Conservation (phyloP, 2,113 vertebrate species). For the Neoarius graeffei region DNA sequence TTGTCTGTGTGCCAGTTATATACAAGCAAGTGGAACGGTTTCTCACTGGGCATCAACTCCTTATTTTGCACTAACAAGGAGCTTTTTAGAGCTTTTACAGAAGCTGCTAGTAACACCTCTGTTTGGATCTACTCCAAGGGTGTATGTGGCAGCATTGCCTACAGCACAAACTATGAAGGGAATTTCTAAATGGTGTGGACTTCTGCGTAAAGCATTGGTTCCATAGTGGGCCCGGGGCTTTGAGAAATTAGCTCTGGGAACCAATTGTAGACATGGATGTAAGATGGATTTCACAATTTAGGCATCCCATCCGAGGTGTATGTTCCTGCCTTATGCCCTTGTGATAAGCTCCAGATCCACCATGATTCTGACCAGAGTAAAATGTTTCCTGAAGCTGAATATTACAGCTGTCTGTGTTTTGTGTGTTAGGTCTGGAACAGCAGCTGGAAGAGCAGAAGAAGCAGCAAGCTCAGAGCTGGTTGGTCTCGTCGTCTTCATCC, state of each 20-base stretch:
- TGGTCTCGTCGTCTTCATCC: constrained; percentile 77
- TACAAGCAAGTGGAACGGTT: neutral
- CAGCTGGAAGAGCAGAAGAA: constrained; percentile 93
- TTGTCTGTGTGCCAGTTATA: neutral
- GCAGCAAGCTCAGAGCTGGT: constrained; percentile 79
- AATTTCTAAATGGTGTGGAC: neutral
- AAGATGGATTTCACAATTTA: neutral
- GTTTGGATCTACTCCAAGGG: neutral
- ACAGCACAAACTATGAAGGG: neutral
- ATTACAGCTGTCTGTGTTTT: neutral
- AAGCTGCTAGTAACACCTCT: no score
- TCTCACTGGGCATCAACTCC: neutral
- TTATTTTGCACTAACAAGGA: neutral
- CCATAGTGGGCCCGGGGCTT: neutral
- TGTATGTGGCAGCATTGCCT: neutral
- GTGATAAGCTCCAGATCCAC: neutral
- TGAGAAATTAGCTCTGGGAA: neutral
- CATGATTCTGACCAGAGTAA: neutral
- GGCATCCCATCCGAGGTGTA: neutral
- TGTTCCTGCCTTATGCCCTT: neutral
- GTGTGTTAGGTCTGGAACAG: constrained; percentile 80
- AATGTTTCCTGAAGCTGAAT: neutral
- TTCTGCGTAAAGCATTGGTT: neutral
- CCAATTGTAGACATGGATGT: neutral
- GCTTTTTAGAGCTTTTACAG: neutral